Base-by-base conservation (phyloP, 2,797 vertebrate genomes). In the Semotilus atromaculatus region DNA sequence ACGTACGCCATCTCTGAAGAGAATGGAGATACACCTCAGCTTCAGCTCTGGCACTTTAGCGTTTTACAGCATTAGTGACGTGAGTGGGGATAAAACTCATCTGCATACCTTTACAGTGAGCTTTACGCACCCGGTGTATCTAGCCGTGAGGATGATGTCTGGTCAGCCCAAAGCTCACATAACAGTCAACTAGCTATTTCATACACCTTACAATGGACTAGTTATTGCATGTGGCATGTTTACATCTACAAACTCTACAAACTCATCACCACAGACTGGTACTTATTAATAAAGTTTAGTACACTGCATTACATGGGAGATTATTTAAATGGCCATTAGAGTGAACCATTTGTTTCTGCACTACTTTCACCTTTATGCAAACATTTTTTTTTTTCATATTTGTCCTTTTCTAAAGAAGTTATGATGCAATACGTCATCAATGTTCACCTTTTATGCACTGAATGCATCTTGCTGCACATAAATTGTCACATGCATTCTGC, bases 101-200 rank as follows among this genome's bases (percentile, higher is more conserved):
- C 78, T 95, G 10, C 92, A 94, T 82, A 95, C 93, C 1, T 95
- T 95, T 75, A 92, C 93, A 21, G 89, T 89, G 9, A 85, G 84
- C 58, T 90, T 95, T 67, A 92, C 88, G 23, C 91, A 94, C 86
- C 95, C 94, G 3, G 93, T 95, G 45, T 92, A 93, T 84, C 77
- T 95, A 51, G 95, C 93, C 19, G 93, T 95, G 71, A 93, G 95
- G 86, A 95, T 96, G 94, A 92, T 95, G 90, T 92, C 94, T 51
- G 94, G 94, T n/a, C 85, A 92, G 23, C 92, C 94, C 14, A 94
- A 94, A 86, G 93, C 88, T 67, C 85, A 86, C 26, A 90, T 91
- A 80, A 92, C 93, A 9, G n/a, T 96, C 81, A 83, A 62, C 75
- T 93, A 89, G 51, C 92, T 89, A 90, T 71, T 45, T 67, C 16